Percentiles rank a stretch among this genome's conserved stretches.
phyloP scores from a whole-genome alignment of 2,113 vertebrate genomes.

The Seriola dumerili region DNA sequence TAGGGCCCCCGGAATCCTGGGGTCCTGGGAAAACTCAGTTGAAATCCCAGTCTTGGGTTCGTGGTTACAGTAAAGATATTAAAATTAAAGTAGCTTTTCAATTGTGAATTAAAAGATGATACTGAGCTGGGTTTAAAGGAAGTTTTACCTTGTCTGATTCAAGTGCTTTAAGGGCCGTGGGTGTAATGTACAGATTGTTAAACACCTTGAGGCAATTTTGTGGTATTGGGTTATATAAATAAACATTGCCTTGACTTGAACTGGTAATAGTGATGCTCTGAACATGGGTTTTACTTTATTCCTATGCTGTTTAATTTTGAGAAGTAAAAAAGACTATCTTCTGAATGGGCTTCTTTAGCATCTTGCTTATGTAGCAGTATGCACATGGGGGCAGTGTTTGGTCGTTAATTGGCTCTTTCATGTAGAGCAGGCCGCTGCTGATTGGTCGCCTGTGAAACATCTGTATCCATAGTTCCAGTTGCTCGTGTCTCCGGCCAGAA shows the following conservation, averaged over 20 bases:
- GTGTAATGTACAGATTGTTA: not conserved
- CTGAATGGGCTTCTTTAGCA: not conserved
- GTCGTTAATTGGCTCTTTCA: slow-evolving; percentile 59
- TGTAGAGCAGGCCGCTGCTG: slow-evolving; percentile 44
- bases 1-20: not conserved
- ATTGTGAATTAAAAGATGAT: not conserved
- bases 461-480: slow-evolving; percentile 73
- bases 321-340: not conserved
- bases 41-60: not conserved
- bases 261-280: not conserved
- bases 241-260: not conserved
- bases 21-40: not conserved
- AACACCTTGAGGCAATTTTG: not conserved
- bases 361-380: not conserved
- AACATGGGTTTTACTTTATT: not conserved
- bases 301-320: not conserved
- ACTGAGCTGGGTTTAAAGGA: not conserved
- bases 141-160: too few relatives aligned
- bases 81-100: not conserved
- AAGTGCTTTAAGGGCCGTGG: not conserved
- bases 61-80: not conserved
- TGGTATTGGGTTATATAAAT: not conserved
- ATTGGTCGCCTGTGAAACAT: slow-evolving; percentile 76
- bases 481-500: slow-evolving; percentile 75
- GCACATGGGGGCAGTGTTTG: slow-evolving; percentile 77